phyloP scores from a whole-genome alignment of 2,113 vertebrate species.

The Athene noctua region DNA sequence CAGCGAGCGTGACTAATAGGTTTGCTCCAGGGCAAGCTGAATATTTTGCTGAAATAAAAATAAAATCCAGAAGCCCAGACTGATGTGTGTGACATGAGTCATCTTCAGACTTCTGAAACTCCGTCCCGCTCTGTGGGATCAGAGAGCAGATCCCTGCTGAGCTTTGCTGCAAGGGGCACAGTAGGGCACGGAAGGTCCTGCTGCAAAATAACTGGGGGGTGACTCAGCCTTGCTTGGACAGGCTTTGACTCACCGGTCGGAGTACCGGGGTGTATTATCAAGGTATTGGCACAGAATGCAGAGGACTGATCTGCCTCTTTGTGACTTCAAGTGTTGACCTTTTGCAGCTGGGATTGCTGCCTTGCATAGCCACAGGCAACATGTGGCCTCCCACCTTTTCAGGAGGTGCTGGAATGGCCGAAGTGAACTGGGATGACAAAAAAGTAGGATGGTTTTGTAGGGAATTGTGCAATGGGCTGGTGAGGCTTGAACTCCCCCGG shows the following conservation, averaged over 20 bases:
- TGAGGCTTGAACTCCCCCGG: neutral
- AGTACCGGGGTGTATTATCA: neutral
- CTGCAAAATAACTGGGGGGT: neutral
- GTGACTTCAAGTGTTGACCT: neutral
- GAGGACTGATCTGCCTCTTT: rapidly evolving
- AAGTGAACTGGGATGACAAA: rapidly evolving
- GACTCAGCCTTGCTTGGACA: neutral
- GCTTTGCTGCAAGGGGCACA: neutral
- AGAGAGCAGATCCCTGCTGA: neutral
- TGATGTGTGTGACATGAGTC: constrained; percentile 30
- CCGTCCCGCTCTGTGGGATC: neutral
- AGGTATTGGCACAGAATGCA: rapidly evolving
- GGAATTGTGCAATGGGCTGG: neutral
- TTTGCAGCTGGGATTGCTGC: neutral
- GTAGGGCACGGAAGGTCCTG: neutral
- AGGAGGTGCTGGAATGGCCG: neutral
- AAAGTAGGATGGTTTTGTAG: rapidly evolving
- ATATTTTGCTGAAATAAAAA: constrained; percentile 25
- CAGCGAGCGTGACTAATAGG: constrained; percentile 40
- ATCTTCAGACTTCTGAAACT: neutral
- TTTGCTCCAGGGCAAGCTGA: constrained; percentile 39
- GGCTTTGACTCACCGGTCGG: neutral
- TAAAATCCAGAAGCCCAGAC: constrained; percentile 39
- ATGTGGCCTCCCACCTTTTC: neutral
- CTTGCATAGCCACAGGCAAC: rapidly evolving